A percentile compares a stretch with the other conserved stretches of the same genome.
Evolutionary conservation across 2,888 invertebrate species (phyloP).

Genomic region (Pasiphila rectangulata): DNA sequence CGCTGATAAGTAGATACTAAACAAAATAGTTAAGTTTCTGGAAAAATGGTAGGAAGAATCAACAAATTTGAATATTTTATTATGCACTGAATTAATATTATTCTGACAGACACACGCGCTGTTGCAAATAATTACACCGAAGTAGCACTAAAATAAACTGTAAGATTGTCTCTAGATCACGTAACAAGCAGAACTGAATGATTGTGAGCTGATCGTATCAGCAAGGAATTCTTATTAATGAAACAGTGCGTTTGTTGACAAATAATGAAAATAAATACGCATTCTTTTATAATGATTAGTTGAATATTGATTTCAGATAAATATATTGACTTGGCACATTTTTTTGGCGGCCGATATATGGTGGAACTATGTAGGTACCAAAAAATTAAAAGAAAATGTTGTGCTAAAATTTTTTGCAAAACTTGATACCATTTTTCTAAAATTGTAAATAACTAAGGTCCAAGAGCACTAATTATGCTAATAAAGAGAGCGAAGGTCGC

Average conservation of each 20-base stretch:
- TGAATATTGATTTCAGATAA: neutral
- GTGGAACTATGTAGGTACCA: neutral
- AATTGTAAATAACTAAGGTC: no score
- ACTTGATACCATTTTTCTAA: no score
- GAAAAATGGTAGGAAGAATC: neutral
- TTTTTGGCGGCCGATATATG: no score
- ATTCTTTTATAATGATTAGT: slow-evolving; percentile 28
- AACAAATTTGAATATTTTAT: neutral
- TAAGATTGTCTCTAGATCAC: slow-evolving; percentile 25
- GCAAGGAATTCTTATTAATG: slow-evolving; percentile 42
- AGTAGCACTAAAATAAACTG: slow-evolving; percentile 23
- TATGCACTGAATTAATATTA: neutral
- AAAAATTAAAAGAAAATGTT: neutral
- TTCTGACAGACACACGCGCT: slow-evolving; percentile 7
- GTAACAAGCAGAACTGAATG: slow-evolving; percentile 39
- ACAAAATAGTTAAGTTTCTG: no score
- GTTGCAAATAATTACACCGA: slow-evolving; percentile 11
- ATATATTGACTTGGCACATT: neutral
- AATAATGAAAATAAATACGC: slow-evolving; percentile 56
- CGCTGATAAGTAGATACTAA: no score
- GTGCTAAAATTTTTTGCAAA: no score
- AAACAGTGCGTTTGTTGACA: slow-evolving; percentile 55
- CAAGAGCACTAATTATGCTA: slow-evolving; percentile 14
- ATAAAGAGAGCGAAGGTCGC: slow-evolving; percentile 23
- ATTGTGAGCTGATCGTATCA: slow-evolving; percentile 19